These are phyloP conservation scores for Dendronephthya gigantea DNA, from an alignment of 64 coral and sea anemone species.

Conservation along the genomic window DNA sequence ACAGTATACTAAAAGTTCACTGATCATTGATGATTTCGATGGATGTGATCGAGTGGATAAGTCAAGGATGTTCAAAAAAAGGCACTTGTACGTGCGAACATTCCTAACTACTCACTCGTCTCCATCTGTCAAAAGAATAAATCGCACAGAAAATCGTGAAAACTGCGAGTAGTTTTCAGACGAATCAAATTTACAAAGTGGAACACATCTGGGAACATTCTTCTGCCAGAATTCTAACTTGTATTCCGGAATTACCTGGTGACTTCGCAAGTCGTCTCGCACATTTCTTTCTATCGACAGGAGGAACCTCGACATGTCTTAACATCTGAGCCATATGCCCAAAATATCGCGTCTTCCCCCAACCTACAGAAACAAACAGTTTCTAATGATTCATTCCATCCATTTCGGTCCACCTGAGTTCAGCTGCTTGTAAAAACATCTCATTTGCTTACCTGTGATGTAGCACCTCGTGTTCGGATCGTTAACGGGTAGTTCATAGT, in stretches of 20 bases:
- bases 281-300: background rate
- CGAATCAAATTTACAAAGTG: no score
- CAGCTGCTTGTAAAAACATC: background rate
- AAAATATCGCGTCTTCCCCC: background rate
- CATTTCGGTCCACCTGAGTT: background rate
- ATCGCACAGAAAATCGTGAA: no score
- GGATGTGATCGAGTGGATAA: no score
- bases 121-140: no score
- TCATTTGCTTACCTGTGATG: background rate
- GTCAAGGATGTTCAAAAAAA: no score
- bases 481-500: background rate
- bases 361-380: background rate
- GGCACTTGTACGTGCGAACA: no score
- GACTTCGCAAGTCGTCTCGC: background rate
- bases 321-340: background rate
- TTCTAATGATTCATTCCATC: background rate
- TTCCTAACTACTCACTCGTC: no score
- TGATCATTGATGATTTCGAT: no score
- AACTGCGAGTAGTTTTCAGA: no score
- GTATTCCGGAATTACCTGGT: slow-evolving; percentile 12
- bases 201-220: no score
- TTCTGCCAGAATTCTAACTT: no score
- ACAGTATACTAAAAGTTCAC: no score
- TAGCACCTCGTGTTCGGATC: background rate
- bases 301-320: background rate